Percentiles rank a stretch among this genome's conserved stretches.
Conservation (phyloP, 2,113 vertebrate species). For the Sander vitreus region DNA sequence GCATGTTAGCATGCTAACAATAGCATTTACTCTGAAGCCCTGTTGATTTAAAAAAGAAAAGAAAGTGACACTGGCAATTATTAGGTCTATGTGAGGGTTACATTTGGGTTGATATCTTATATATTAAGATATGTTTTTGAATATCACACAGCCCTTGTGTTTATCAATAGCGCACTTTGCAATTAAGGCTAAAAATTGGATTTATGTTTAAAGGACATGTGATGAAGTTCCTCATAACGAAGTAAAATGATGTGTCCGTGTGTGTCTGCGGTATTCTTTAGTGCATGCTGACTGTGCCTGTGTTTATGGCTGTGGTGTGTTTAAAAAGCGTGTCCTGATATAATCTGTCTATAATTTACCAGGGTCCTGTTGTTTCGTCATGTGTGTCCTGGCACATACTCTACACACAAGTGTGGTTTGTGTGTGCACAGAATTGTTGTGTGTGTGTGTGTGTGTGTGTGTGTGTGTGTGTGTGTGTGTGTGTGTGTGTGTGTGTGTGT, state of each 20-base stretch:
- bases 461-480: slow-evolving; percentile 9
- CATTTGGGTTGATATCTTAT: not conserved
- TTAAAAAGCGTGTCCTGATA: slow-evolving; percentile 44
- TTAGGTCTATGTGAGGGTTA: not conserved
- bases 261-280: not conserved
- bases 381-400: slow-evolving; percentile 10
- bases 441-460: slow-evolving; percentile 28
- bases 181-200: not conserved
- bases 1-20: no score
- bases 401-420: not conserved
- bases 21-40: not conserved
- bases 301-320: slow-evolving; percentile 42
- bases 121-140: not conserved
- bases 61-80: not conserved
- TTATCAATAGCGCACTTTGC: not conserved
- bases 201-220: not conserved
- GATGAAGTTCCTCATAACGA: not conserved
- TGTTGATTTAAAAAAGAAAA: no score
- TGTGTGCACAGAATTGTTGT: slow-evolving; percentile 4
- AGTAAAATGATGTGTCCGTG: not conserved
- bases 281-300: not conserved
- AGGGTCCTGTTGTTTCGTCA: slow-evolving; percentile 33
- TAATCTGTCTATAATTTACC: slow-evolving; percentile 38
- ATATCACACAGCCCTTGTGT: not conserved
- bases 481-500: not conserved